Evolutionary conservation across 92 coral and sea anemone genomes (phyloP).

Genomic region (Phenganax stokvisi): DNA sequence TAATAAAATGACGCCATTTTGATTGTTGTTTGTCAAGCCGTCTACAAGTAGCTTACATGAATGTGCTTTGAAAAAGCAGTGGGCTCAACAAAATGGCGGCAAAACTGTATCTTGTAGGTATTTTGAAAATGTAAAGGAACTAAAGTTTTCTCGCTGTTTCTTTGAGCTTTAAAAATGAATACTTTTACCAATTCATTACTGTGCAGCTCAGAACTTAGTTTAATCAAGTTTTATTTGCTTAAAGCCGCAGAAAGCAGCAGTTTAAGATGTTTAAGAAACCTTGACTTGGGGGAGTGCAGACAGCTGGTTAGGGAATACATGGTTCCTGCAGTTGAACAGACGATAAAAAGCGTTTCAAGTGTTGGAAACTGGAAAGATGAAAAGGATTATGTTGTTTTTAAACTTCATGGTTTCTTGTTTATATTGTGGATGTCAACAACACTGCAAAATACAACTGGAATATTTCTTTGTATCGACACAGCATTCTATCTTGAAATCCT

Average conservation of each 20-base stretch:
- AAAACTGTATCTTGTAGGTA: too few relatives aligned
- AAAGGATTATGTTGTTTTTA: slow-evolving; percentile 1
- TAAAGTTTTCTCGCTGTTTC: too few relatives aligned
- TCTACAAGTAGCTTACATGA: too few relatives aligned
- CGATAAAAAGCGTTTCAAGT: not conserved
- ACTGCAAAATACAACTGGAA: not conserved
- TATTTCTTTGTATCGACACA: slow-evolving; percentile 1
- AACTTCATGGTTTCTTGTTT: slow-evolving; percentile 21
- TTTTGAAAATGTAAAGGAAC: too few relatives aligned
- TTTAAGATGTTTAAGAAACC: not conserved
- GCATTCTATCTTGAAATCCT: slow-evolving; percentile 22
- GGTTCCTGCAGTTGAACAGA: slow-evolving; percentile 1
- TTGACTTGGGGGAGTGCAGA: slow-evolving; percentile 9
- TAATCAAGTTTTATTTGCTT: not conserved
- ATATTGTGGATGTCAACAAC: slow-evolving; percentile 11
- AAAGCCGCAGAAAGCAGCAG: slow-evolving; percentile 16
- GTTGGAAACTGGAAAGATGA: slow-evolving; percentile 29
- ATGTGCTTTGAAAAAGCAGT: too few relatives aligned
- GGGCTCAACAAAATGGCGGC: too few relatives aligned
- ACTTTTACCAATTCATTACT: not conserved
- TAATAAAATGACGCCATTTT: too few relatives aligned
- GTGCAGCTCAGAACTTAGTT: not conserved
- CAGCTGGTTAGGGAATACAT: slow-evolving; percentile 4
- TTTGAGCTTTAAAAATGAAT: not conserved
- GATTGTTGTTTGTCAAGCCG: too few relatives aligned